Conservation (phyloP, 1,140 invertebrate species). For the Holcopasites calliopsidis region DNA sequence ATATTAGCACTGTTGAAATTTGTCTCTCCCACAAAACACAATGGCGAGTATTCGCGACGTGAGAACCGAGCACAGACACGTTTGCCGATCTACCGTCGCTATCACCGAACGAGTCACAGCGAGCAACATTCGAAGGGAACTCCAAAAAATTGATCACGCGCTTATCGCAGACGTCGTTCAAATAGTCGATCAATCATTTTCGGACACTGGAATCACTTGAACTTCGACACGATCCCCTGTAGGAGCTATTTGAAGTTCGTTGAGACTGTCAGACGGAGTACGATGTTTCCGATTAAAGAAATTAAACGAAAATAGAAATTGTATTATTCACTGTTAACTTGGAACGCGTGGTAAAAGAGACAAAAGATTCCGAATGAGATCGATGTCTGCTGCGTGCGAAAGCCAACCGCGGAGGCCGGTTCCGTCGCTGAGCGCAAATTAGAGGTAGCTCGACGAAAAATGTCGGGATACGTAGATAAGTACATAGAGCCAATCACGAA, state of each 20-base stretch:
- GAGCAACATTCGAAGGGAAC: background rate
- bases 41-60: slow-evolving; percentile 10
- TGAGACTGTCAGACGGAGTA: too few species aligned
- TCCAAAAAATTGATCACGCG: background rate
- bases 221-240: too few species aligned
- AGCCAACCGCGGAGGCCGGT: background rate
- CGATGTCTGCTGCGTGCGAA: slow-evolving; percentile 2
- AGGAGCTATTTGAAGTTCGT: too few species aligned
- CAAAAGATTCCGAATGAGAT: background rate
- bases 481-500: too few species aligned
- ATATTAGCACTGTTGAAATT: background rate
- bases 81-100: background rate
- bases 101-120: slow-evolving; percentile 5
- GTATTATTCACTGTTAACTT: slow-evolving; percentile 4
- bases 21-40: background rate
- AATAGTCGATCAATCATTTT: too few species aligned
- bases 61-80: slow-evolving; percentile 23
- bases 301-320: background rate
- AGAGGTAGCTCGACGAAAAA: background rate
- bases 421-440: slow-evolving; percentile 25
- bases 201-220: too few species aligned
- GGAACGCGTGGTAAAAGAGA: background rate
- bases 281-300: too few species aligned
- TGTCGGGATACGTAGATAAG: background rate
- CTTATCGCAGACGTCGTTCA: slow-evolving; percentile 8